Evolutionary conservation across 2,113 vertebrate species (phyloP), one percentile per base, ranked within the genome.

Genomic region (Tonatia bakeri): DNA sequence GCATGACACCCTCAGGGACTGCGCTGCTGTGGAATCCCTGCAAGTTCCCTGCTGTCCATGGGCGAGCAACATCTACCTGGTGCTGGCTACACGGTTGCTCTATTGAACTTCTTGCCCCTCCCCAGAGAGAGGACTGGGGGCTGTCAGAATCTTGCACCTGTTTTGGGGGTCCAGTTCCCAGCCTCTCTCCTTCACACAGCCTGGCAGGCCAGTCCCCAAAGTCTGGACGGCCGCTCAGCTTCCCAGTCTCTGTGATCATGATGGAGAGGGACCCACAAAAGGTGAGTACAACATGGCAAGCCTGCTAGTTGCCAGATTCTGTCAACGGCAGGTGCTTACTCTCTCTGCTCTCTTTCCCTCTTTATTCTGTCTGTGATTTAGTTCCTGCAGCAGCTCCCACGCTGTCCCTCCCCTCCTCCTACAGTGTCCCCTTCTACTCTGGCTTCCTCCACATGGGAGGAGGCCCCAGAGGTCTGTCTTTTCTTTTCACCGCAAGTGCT

Each of bases 1-100:
- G 28, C 54, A 20, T 5, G 64, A 33, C 3, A 36, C 10, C 47
- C 36, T 75, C 43, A 26, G 43, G 20, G n/a, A 22, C 45, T 12
- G 3, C 0, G 4, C 33, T 47, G 2, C 1, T 47, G 2, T 0
- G 22, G 85, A 22, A n/a, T 67, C 31, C 52, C 38, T 13, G 22
- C 36, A 31, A 14, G 59, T 11, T 22, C 19, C 59, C 69, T 91
- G 72, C 40, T 54, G 7, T 56, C 52, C 24, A 5, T 1, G 31
- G 56, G 38, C 31, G 43, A 59, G 31, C 17, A 31, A 69, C 0
- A 5, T 16, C 43, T 50, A 36, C 50, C 24, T 76, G 59, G 59
- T 61, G 59, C 56, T 61, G 9, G 56, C 16, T 79, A 22, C 20
- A 12, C 12, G 19, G 87, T 2, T 56, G 56, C 24, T 31, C 70